Evolutionary conservation across 2,888 invertebrate species (phyloP).

Genomic region (Odontothrips loti): DNA sequence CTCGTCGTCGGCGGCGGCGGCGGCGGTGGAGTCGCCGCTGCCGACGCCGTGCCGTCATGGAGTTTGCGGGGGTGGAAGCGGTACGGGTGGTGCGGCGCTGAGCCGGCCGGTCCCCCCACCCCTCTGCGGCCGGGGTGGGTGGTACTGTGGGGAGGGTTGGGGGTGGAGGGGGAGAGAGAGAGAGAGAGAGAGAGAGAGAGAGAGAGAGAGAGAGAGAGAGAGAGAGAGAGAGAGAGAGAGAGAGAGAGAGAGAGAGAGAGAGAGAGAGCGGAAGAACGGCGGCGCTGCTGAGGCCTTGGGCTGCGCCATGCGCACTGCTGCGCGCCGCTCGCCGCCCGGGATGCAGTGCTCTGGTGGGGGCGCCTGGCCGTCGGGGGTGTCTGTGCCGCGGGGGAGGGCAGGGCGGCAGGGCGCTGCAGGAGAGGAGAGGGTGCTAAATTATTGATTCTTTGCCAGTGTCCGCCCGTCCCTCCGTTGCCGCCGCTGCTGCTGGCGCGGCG

Average conservation of each 20-base stretch:
- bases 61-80: too few relatives aligned
- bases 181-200: not conserved
- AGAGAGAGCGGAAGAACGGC: not conserved
- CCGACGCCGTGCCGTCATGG: not conserved
- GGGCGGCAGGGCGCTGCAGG: not conserved
- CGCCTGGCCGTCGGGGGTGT: not conserved
- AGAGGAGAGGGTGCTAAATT: conserved; percentile 26
- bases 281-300: not conserved
- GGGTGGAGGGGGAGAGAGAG: too few relatives aligned
- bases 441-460: conserved; percentile 17
- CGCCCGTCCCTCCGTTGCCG: not conserved
- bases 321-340: not conserved
- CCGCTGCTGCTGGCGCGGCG: not conserved
- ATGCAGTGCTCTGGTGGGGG: not conserved
- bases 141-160: too few relatives aligned
- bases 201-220: not conserved
- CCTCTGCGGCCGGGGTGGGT: not conserved
- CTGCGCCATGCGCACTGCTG: too few relatives aligned
- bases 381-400: not conserved
- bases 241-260: too few relatives aligned
- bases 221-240: not conserved
- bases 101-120: not conserved
- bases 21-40: not conserved
- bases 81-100: not conserved
- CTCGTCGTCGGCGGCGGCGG: not conserved